Base-by-base conservation (phyloP, 92 coral and sea anemone genomes). In the Nematostella vectensis region DNA sequence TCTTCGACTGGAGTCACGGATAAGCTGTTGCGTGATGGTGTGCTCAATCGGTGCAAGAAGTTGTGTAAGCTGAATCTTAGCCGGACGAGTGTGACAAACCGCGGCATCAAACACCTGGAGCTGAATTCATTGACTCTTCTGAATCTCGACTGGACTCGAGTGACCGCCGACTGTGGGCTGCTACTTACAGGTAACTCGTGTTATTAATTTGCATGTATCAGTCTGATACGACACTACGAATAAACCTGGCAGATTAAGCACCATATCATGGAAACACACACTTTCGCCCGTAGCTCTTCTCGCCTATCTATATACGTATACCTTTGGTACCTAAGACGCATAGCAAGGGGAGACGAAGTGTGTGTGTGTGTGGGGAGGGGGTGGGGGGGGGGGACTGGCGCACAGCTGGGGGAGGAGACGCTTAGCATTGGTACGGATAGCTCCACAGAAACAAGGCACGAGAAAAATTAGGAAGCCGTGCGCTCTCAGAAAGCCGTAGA, bases 101-200 rank as follows among this genome's bases (percentile, higher is more conserved):
- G 70, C 52, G 88, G 94, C 37, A 67, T 89, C 17, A 21, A 53
- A 24, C 55, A 58, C 37, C 75, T 89, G 24, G 58, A 45, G 24
- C 78, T 89, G 25, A 68, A 78, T 50, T 53, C 63, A 15, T 67
- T 89, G 36, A 77, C 70, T 18, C 83, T 72, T 26, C 61, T 89
- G 16, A 89, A 89, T 61, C 74, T 89, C 26, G 94, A 88, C 64
- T 89, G 96, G 96, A 89, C 89, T 21, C 57, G 85, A 70, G 88
- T 87, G 17, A 72, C 89, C 2, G 58, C 79, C 6, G 89, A 86
- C 62, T 89, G 96, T 40, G 72, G 27, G 9, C 48, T 72, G 28
- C 37, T 89, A 3, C 71, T 89, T 24, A 70, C 75, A 68, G 96
- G 96, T 89, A 50, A 59, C 57, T 12, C 31, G 4, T 25, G 15